These are phyloP conservation scores for Acipenser oxyrinchus DNA, from an alignment of 2,797 vertebrate species.

Conservation along the genomic window DNA sequence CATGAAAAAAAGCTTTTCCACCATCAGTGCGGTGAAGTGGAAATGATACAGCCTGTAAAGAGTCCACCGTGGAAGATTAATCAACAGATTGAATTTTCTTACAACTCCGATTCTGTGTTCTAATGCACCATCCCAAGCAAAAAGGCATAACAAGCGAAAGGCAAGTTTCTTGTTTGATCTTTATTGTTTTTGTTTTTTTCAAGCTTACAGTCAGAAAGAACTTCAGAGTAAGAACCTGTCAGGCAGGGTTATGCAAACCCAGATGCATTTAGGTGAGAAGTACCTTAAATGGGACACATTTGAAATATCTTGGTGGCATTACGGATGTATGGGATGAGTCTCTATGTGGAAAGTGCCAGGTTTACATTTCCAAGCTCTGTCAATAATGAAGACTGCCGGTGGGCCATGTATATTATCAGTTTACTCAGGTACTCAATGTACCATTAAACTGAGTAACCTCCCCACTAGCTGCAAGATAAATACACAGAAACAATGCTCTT, in stretches of 20 bases:
- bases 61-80: slow-evolving; percentile 63
- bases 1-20: slow-evolving; percentile 94
- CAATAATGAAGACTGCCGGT: slow-evolving; percentile 52
- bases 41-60: slow-evolving; percentile 69
- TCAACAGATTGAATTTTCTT: slow-evolving; percentile 78
- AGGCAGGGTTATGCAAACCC: slow-evolving; percentile 42
- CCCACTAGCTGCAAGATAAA: not conserved
- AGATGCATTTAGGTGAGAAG: slow-evolving; percentile 19
- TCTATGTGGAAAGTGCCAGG: slow-evolving; percentile 34
- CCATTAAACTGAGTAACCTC: slow-evolving; percentile 38
- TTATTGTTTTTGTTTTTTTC: not conserved
- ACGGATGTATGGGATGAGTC: slow-evolving; percentile 32
- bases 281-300: slow-evolving; percentile 47
- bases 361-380: slow-evolving; percentile 28
- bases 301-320: slow-evolving; percentile 34
- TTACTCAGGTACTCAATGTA: slow-evolving; percentile 39
- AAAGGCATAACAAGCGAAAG: too few species aligned
- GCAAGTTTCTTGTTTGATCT: not conserved
- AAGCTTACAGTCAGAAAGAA: slow-evolving; percentile 13
- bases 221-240: slow-evolving; percentile 39
- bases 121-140: slow-evolving; percentile 42
- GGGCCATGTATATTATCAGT: slow-evolving; percentile 32
- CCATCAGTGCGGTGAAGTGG: slow-evolving; percentile 78
- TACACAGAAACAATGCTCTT: not conserved
- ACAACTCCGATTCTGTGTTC: slow-evolving; percentile 44